These are phyloP conservation scores for Sitta europaea DNA, from an alignment of 2,113 vertebrate species.

Conservation along the genomic window DNA sequence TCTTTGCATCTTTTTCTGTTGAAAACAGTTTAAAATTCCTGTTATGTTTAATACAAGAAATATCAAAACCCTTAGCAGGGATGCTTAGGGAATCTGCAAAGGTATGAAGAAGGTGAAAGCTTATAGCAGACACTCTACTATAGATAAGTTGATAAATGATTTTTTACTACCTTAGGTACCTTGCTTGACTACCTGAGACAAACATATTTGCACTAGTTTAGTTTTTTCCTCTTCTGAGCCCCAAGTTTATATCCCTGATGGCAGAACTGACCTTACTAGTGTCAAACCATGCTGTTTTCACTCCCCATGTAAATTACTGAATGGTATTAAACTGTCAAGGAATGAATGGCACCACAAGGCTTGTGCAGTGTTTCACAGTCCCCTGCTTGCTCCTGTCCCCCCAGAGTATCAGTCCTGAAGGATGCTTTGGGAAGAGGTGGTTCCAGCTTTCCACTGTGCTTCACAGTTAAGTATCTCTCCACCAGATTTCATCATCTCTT, in stretches of 20 bases:
- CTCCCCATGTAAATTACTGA: neutral
- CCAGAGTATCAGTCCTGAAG: neutral
- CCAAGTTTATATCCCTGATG: rapidly evolving
- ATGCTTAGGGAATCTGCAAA: neutral
- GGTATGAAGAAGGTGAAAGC: neutral
- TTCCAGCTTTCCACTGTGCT: neutral
- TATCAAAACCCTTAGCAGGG: neutral
- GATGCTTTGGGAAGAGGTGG: neutral
- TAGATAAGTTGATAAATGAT: neutral
- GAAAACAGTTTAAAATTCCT: neutral
- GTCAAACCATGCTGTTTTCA: neutral
- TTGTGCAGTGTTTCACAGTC: neutral
- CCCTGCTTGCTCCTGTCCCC: neutral
- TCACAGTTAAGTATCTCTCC: neutral
- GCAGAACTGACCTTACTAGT: neutral
- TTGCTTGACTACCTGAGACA: neutral
- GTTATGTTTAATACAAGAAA: neutral
- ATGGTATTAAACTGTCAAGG: neutral
- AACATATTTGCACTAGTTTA: neutral
- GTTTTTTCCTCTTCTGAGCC: neutral
- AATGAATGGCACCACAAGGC: neutral
- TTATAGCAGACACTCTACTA: neutral
- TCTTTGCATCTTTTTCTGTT: neutral
- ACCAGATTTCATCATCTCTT: neutral
- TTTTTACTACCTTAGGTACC: neutral